A percentile compares a stretch with the other conserved stretches of the same genome.
phyloP scores from a whole-genome alignment of 2,797 vertebrate genomes.

The Cyprinodon diabolis region DNA sequence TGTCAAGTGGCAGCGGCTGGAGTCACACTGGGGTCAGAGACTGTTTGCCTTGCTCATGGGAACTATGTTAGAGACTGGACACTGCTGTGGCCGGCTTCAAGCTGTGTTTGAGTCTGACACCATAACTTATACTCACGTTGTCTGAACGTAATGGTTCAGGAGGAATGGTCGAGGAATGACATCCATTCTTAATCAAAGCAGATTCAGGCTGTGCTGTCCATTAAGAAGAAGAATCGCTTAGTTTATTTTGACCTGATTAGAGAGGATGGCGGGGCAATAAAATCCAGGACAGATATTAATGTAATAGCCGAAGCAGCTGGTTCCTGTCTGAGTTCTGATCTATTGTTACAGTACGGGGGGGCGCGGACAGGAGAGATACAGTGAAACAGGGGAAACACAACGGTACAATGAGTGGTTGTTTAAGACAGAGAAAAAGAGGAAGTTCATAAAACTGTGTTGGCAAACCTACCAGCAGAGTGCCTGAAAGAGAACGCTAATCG shows the following conservation, averaged over 20 bases:
- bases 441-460: constrained; percentile 47
- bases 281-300: constrained; percentile 66
- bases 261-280: constrained; percentile 51
- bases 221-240: constrained; percentile 34
- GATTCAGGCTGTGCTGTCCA: constrained; percentile 30
- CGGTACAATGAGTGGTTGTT: constrained; percentile 51
- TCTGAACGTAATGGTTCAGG: constrained; percentile 21
- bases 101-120: constrained; percentile 10
- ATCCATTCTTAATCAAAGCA: constrained; percentile 41
- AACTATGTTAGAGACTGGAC: constrained; percentile 34
- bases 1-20: constrained; percentile 48
- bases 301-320: constrained; percentile 68
- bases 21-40: constrained; percentile 32
- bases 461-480: constrained; percentile 31
- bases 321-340: constrained; percentile 64
- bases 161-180: constrained; percentile 45
- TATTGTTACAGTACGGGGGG: constrained; percentile 57
- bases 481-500: not conserved
- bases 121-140: constrained; percentile 22
- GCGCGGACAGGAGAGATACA: constrained; percentile 4
- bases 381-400: constrained; percentile 17
- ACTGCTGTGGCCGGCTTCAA: not conserved
- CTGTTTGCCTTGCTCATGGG: constrained; percentile 55
- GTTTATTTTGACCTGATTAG: constrained; percentile 57
- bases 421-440: constrained; percentile 54